Percentiles rank a stretch among this genome's conserved stretches.
Evolutionary conservation across 2,113 vertebrate species (phyloP).

Genomic region (Chionis minor): DNA sequence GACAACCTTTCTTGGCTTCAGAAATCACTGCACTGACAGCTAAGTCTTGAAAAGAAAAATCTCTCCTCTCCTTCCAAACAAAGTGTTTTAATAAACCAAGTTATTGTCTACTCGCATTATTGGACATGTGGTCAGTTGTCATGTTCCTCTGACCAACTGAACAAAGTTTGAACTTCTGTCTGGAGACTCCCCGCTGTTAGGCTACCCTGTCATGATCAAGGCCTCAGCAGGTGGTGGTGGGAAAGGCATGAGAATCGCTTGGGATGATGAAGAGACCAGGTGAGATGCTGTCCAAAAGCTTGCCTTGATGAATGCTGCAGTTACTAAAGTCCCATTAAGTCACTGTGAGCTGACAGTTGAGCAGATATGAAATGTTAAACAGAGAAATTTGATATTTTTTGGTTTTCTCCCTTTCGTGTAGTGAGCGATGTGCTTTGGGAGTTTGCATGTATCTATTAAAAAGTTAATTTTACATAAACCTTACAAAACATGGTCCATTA

Average conservation of each 20-base stretch:
- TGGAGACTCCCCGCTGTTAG: slow-evolving; percentile 95
- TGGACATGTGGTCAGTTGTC: slow-evolving; percentile 93
- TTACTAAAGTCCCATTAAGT: slow-evolving; percentile 68
- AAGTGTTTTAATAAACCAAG: slow-evolving; percentile 73
- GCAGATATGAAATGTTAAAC: slow-evolving; percentile 59
- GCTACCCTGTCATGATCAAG: slow-evolving; percentile 99
- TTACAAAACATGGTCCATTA: background rate
- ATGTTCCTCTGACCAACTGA: slow-evolving; percentile 88
- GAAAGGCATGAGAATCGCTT: slow-evolving; percentile 99
- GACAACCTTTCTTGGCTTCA: slow-evolving; percentile 34
- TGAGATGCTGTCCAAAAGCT: slow-evolving; percentile 80
- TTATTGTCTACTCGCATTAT: slow-evolving; percentile 79
- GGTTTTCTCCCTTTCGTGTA: background rate
- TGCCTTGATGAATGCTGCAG: slow-evolving; percentile 75
- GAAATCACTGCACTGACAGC: slow-evolving; percentile 16
- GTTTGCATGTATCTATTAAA: background rate
- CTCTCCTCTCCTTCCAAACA: background rate
- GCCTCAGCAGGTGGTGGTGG: slow-evolving; percentile 98
- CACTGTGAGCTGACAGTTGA: slow-evolving; percentile 63
- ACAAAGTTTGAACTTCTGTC: slow-evolving; percentile 91
- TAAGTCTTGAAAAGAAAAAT: slow-evolving; percentile 3
- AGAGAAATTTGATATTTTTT: slow-evolving; percentile 40
- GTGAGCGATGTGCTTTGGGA: background rate
- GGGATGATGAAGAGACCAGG: slow-evolving; percentile 97
- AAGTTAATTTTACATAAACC: background rate